phyloP scores from a whole-genome alignment of 2,113 vertebrate species.

The Camelus dromedarius region DNA sequence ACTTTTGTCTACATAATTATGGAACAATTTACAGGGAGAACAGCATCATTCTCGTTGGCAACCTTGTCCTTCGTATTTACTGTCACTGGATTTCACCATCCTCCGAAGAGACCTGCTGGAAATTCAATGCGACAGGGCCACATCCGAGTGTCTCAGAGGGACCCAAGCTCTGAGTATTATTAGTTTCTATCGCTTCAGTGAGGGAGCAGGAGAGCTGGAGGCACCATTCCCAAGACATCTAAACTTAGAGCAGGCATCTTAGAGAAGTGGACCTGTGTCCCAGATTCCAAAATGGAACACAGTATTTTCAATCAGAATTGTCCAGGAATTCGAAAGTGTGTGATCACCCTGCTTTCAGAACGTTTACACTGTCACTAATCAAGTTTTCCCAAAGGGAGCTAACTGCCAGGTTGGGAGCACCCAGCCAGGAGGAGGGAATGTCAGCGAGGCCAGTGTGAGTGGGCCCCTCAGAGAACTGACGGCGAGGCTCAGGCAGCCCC shows the following conservation, averaged over 20 bases:
- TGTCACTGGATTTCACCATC: background rate
- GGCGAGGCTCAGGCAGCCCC: background rate
- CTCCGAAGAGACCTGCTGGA: background rate
- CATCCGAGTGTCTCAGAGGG: background rate
- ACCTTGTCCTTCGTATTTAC: background rate
- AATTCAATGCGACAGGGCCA: background rate
- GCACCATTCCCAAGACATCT: background rate
- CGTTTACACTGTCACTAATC: background rate
- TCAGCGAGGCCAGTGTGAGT: accelerated
- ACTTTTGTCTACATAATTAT: background rate
- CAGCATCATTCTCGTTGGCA: background rate
- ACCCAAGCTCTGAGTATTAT: background rate
- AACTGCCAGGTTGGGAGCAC: background rate
- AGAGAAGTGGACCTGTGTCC: background rate
- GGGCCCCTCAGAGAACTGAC: accelerated
- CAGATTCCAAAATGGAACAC: background rate
- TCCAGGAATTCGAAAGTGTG: background rate
- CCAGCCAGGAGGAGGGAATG: background rate
- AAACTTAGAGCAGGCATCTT: background rate
- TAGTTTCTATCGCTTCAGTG: background rate
- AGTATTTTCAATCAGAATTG: background rate
- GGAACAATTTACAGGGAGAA: background rate
- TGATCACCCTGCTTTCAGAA: background rate
- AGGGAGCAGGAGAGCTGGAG: background rate
- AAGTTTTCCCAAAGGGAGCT: background rate